Conservation (phyloP, 2,113 vertebrate species). For the Papio anubis region DNA sequence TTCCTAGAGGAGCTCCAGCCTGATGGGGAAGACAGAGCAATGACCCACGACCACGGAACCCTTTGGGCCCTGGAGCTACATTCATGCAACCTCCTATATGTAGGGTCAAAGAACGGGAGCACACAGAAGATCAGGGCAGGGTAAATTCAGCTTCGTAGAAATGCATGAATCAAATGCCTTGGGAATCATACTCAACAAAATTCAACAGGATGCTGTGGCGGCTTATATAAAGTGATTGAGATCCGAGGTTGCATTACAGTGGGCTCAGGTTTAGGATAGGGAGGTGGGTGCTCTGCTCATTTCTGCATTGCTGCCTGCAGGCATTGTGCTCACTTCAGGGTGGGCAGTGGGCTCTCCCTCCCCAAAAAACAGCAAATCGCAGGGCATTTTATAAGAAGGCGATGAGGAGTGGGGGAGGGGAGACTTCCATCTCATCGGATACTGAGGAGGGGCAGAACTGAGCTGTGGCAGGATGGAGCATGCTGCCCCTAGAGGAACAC, state of each 20-base stretch:
- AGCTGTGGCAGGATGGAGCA: accelerated
- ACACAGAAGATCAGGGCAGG: neutral
- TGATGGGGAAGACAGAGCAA: neutral
- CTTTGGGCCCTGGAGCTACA: accelerated
- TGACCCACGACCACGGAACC: accelerated
- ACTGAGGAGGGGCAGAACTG: neutral
- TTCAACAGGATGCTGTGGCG: neutral
- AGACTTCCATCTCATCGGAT: neutral
- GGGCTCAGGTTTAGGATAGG: neutral
- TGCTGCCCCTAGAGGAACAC: accelerated
- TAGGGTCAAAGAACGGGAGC: neutral
- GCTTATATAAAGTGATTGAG: neutral
- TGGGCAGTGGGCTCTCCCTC: accelerated
- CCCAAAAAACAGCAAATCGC: neutral
- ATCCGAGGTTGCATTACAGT: neutral
- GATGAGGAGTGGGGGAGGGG: neutral
- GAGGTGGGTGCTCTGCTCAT: neutral
- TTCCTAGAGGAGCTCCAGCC: neutral
- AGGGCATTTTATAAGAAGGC: no score
- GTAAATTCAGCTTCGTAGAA: accelerated
- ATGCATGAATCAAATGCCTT: neutral
- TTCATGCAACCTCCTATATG: accelerated
- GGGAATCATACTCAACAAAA: neutral
- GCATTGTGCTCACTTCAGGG: neutral
- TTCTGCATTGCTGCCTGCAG: neutral